Evolutionary conservation across 2,797 vertebrate species (phyloP).

Genomic region (Siniperca scherzeri): DNA sequence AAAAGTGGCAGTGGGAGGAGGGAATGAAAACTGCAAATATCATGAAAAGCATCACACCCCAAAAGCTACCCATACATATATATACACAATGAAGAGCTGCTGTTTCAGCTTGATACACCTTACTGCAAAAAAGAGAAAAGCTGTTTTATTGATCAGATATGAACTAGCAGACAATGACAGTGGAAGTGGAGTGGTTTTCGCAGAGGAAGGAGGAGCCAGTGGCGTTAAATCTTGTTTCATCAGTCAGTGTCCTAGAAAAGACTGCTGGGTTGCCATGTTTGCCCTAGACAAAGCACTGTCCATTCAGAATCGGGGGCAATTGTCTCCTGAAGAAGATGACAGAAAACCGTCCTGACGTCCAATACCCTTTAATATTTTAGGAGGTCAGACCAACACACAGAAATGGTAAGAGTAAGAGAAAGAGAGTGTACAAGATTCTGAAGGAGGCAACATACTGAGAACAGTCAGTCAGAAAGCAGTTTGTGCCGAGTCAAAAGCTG

Average conservation of each 20-base stretch:
- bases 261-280: conserved; percentile 72
- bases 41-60: conserved; percentile 46
- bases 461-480: conserved; percentile 50
- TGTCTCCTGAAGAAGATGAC: conserved; percentile 46
- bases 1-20: conserved; percentile 83
- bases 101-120: conserved; percentile 37
- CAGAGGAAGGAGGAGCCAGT: conserved; percentile 75
- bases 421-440: conserved; percentile 1
- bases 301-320: conserved; percentile 25
- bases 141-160: conserved; percentile 62
- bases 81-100: conserved; percentile 33
- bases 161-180: conserved; percentile 81
- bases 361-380: conserved; percentile 13
- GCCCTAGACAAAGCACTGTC: conserved; percentile 76
- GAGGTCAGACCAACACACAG: conserved; percentile 34
- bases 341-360: conserved; percentile 36
- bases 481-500: conserved; percentile 38
- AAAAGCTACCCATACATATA: conserved; percentile 52
- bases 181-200: conserved; percentile 66
- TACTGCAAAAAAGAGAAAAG: conserved; percentile 30
- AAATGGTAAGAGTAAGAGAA: neutral
- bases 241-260: conserved; percentile 69
- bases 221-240: conserved; percentile 54
- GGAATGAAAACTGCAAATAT: conserved; percentile 42
- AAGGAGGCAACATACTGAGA: conserved; percentile 18